Conservation (phyloP, 2,113 vertebrate species). For the Xiphophorus hellerii region DNA sequence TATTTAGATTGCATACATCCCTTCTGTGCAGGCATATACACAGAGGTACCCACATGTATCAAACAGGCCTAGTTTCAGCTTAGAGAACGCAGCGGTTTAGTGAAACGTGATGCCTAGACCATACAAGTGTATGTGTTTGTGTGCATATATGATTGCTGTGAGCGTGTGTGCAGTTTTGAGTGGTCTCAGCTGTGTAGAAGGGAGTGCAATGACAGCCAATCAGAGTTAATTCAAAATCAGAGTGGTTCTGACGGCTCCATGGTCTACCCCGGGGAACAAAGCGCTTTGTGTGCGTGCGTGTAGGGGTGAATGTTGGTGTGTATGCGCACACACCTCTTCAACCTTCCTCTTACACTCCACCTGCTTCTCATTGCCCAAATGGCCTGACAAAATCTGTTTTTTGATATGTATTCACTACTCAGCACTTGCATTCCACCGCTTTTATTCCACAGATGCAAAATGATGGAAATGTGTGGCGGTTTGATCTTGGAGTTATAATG, state of each 20-base stretch:
- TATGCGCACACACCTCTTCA: conserved; percentile 53
- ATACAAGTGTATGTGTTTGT: conserved; percentile 54
- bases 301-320: conserved; percentile 33
- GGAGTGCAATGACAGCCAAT: conserved; percentile 80
- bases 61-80: conserved; percentile 63
- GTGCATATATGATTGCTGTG: conserved; percentile 35
- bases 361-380: conserved; percentile 77
- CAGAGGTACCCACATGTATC: conserved; percentile 49
- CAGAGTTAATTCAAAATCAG: conserved; percentile 81
- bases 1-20: conserved; percentile 18
- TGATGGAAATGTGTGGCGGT: conserved; percentile 26
- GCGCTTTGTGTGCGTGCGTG: conserved; percentile 53
- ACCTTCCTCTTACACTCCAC: conserved; percentile 65
- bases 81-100: conserved; percentile 71
- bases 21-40: conserved; percentile 39
- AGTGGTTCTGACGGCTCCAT: conserved; percentile 79
- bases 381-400: conserved; percentile 57
- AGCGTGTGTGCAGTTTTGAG: conserved; percentile 56
- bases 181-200: conserved; percentile 80
- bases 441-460: conserved; percentile 38
- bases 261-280: conserved; percentile 70
- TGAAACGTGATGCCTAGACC: conserved; percentile 72
- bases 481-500: conserved; percentile 21
- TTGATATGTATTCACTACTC: conserved; percentile 49
- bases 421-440: conserved; percentile 54